These are phyloP conservation scores for Heliconius aoede DNA, from an alignment of 2,888 invertebrate species.

Conservation along the genomic window DNA sequence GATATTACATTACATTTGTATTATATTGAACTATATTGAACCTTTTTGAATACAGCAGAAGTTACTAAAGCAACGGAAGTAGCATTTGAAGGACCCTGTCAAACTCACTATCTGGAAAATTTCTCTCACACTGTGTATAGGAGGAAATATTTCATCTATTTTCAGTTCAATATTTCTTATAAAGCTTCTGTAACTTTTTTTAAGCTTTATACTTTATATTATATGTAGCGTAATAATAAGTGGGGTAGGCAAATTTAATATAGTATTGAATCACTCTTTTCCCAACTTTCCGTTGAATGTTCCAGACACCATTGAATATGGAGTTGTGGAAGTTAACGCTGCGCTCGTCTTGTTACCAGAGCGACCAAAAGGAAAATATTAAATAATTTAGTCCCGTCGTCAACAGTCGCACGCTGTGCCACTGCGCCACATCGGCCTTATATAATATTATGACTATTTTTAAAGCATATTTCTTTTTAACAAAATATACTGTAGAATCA, in stretches of 20 bases:
- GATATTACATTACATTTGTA: too few relatives aligned
- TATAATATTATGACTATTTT: neutral
- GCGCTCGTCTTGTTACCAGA: too few relatives aligned
- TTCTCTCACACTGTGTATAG: neutral
- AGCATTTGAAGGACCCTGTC: slow-evolving; percentile 5
- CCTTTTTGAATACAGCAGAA: neutral
- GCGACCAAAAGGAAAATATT: too few relatives aligned
- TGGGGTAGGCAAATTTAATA: neutral
- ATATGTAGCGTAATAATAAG: too few relatives aligned
- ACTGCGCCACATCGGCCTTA: too few relatives aligned
- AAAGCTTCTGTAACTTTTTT: neutral
- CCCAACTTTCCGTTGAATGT: too few relatives aligned
- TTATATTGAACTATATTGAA: neutral
- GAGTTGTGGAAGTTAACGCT: too few relatives aligned
- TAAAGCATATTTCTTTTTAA: neutral
- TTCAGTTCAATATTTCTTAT: neutral
- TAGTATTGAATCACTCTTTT: neutral
- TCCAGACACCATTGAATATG: too few relatives aligned
- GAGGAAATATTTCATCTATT: slow-evolving; percentile 2
- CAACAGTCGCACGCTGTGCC: too few relatives aligned
- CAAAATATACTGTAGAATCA: neutral
- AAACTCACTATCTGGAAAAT: slow-evolving; percentile 1
- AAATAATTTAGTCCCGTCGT: too few relatives aligned
- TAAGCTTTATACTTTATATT: neutral
- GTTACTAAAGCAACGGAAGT: neutral